phyloP scores from a whole-genome alignment of 2,797 vertebrate genomes.

The Sylvilagus floridanus region DNA sequence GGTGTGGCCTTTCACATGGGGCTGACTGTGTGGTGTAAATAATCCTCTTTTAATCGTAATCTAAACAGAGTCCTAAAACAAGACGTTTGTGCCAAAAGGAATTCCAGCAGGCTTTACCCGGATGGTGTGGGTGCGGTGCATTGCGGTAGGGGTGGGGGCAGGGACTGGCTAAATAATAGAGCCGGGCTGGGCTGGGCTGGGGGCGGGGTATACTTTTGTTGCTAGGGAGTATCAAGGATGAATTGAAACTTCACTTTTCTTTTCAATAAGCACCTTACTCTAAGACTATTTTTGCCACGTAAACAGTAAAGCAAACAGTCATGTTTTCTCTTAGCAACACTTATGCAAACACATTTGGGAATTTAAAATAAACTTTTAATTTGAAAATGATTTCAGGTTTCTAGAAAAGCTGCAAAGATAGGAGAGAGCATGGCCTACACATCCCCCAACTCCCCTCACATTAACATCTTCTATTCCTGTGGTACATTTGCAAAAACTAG shows the following conservation, averaged over 20 bases:
- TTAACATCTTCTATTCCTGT: neutral
- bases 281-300: neutral
- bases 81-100: slow-evolving; percentile 64
- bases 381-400: neutral
- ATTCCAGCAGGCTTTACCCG: slow-evolving; percentile 60
- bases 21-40: slow-evolving; percentile 35
- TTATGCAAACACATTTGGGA: neutral
- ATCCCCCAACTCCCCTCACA: neutral
- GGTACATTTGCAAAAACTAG: too few species aligned
- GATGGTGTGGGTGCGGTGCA: neutral
- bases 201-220: neutral
- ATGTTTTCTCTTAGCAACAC: neutral
- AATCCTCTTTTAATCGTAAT: slow-evolving; percentile 71
- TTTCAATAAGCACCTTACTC: neutral
- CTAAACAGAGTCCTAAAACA: slow-evolving; percentile 71
- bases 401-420: neutral
- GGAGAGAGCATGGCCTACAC: neutral
- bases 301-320: neutral
- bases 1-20: neutral
- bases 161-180: slow-evolving; percentile 42
- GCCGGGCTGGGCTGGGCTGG: neutral
- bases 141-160: neutral
- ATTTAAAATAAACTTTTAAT: neutral
- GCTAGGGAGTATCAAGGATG: slow-evolving; percentile 18
- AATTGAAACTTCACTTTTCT: slow-evolving; percentile 20